Evolutionary conservation across 2,113 vertebrate species (phyloP).

Genomic region (Antigone vipio): DNA sequence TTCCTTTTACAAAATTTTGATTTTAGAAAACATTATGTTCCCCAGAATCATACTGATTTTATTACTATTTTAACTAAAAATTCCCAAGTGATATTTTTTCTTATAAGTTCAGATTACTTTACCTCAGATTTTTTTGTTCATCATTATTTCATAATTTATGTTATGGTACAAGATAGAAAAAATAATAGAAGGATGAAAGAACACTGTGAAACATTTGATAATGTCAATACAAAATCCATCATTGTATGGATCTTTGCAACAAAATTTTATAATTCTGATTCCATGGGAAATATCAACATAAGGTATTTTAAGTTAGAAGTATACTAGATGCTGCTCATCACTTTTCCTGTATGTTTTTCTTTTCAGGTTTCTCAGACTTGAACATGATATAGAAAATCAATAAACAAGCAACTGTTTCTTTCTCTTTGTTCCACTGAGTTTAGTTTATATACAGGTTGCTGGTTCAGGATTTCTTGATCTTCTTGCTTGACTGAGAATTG

Average conservation of each 20-base stretch:
- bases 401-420: neutral
- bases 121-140: neutral
- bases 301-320: neutral
- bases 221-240: neutral
- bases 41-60: neutral
- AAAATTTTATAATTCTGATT: neutral
- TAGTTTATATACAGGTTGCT: neutral
- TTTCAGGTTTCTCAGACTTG: neutral
- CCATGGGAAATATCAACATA: neutral
- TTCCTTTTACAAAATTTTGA: neutral
- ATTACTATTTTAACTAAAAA: neutral
- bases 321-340: neutral
- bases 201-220: neutral
- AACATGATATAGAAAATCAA: neutral
- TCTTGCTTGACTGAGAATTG: neutral
- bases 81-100: neutral
- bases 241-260: neutral
- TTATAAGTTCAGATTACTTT: neutral
- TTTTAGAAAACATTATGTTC: neutral
- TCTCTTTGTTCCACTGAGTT: neutral
- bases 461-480: neutral
- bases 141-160: neutral
- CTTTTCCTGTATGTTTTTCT: neutral
- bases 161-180: neutral
- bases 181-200: neutral